A percentile compares a stretch with the other conserved stretches of the same genome.
These are phyloP conservation scores for Caenorhabditis plicata DNA, from an alignment of 2,888 invertebrate genomes.

Conservation along the genomic window DNA sequence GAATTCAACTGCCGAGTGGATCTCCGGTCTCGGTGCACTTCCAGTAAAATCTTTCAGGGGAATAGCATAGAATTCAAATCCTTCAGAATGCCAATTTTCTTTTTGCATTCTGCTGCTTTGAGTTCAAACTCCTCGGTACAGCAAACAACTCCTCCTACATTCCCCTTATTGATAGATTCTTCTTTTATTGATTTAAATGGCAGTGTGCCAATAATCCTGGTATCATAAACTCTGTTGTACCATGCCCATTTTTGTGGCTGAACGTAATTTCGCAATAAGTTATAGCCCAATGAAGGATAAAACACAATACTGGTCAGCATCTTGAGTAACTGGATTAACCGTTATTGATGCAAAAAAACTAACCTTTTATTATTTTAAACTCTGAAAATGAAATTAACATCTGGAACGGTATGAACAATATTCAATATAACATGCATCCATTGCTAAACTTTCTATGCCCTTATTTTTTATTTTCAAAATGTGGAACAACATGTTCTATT, in stretches of 20 bases:
- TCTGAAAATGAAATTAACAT: too few relatives aligned
- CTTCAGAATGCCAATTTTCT: slow-evolving; percentile 69
- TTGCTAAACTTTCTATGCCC: too few relatives aligned
- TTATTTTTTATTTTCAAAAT: too few relatives aligned
- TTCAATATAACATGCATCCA: too few relatives aligned
- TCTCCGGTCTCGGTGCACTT: slow-evolving; percentile 32
- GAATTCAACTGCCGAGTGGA: slow-evolving; percentile 54
- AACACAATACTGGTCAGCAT: slow-evolving; percentile 70
- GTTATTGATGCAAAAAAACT: too few relatives aligned
- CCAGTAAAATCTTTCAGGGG: slow-evolving; percentile 62
- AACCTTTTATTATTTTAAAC: too few relatives aligned
- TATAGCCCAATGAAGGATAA: slow-evolving; percentile 90
- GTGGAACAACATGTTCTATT: too few relatives aligned
- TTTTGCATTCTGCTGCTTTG: slow-evolving; percentile 72
- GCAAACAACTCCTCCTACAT: slow-evolving; percentile 89
- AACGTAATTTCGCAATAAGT: slow-evolving; percentile 87
- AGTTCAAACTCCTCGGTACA: slow-evolving; percentile 97
- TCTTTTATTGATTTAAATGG: slow-evolving; percentile 86
- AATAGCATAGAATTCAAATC: slow-evolving; percentile 52
- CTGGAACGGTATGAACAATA: too few relatives aligned
- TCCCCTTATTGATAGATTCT: slow-evolving; percentile 79
- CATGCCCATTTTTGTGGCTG: slow-evolving; percentile 74
- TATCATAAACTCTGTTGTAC: slow-evolving; percentile 80
- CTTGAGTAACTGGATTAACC: too few relatives aligned
- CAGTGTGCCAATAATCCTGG: slow-evolving; percentile 89